These are phyloP conservation scores for Pelobates fuscus DNA, from an alignment of 2,113 vertebrate genomes.

Conservation along the genomic window DNA sequence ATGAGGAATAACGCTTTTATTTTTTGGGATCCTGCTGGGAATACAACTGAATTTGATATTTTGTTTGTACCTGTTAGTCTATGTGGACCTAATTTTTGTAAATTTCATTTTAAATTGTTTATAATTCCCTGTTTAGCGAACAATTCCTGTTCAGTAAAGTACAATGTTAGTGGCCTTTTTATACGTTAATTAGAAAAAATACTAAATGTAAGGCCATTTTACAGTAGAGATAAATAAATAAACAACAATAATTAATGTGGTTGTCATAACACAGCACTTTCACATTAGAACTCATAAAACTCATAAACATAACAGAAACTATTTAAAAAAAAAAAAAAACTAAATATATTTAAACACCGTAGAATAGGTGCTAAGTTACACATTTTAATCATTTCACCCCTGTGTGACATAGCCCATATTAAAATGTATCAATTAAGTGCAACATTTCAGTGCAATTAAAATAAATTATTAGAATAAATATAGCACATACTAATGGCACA, in stretches of 20 bases:
- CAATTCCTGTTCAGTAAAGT: no score
- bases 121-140: no score
- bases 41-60: no score
- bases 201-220: no score
- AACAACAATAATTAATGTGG: not conserved
- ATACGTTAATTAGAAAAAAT: no score
- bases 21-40: no score
- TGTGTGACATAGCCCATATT: slow-evolving; percentile 1
- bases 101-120: no score
- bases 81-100: no score
- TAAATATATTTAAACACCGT: slow-evolving; percentile 6
- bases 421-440: slow-evolving; percentile 18
- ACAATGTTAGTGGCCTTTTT: no score
- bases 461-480: slow-evolving; percentile 43
- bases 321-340: not conserved
- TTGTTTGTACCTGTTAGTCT: no score
- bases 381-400: slow-evolving; percentile 20
- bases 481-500: slow-evolving; percentile 42
- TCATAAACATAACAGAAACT: slow-evolving; percentile 1
- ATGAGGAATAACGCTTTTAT: no score
- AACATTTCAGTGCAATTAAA: slow-evolving; percentile 40
- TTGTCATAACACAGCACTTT: slow-evolving; percentile 9
- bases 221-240: no score
- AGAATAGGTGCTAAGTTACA: not conserved
- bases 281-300: slow-evolving; percentile 55